A percentile compares a stretch with the other conserved stretches of the same genome.
Conservation (phyloP, 2,113 vertebrate species). For the Meleagris gallopavo region DNA sequence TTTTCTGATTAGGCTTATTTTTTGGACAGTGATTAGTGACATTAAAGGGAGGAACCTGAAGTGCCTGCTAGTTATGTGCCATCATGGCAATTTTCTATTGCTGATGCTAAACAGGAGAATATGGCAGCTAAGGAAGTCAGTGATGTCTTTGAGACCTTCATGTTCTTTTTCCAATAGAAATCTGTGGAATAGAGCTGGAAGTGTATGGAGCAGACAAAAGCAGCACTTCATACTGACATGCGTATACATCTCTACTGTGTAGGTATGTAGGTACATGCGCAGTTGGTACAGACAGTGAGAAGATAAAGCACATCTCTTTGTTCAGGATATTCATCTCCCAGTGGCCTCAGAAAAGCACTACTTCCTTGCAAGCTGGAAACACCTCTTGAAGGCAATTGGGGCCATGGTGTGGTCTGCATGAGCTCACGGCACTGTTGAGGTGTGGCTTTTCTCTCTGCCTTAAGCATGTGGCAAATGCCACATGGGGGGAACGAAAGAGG, state of each 20-base stretch:
- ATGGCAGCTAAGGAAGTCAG: neutral
- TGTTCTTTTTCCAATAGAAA: neutral
- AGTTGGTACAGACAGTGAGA: neutral
- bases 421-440: neutral
- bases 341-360: neutral
- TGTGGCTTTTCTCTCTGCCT: neutral
- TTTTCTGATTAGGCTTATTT: neutral
- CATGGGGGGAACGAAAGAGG: neutral
- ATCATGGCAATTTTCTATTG: neutral
- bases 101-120: neutral
- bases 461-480: neutral
- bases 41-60: neutral
- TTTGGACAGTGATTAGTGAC: neutral
- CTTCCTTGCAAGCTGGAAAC: neutral
- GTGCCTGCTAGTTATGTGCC: neutral
- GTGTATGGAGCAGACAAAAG: neutral
- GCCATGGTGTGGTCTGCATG: accelerated
- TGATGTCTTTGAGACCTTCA: neutral
- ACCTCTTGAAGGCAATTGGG: neutral
- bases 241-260: neutral
- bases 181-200: neutral
- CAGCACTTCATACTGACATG: neutral
- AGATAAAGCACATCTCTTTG: neutral
- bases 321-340: neutral
- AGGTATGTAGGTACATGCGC: too few species aligned